A percentile compares a stretch with the other conserved stretches of the same genome.
Evolutionary conservation across 2,797 vertebrate genomes (phyloP).

Genomic region (Sebastes hubbsi): DNA sequence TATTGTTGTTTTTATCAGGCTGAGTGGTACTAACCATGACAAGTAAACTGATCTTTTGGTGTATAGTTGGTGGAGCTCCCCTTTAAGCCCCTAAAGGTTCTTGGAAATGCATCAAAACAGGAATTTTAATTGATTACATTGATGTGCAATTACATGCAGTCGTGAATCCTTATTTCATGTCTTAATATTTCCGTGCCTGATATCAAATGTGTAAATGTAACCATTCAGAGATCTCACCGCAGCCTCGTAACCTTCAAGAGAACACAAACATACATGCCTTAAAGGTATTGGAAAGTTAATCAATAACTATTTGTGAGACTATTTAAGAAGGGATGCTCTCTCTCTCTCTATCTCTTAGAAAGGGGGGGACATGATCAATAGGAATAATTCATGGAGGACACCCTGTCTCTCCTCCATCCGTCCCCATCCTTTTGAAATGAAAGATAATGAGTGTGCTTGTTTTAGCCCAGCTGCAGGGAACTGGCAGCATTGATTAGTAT

Average conservation of each 20-base stretch:
- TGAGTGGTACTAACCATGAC: background rate
- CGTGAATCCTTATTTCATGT: background rate
- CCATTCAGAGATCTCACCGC: background rate
- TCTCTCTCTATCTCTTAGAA: background rate
- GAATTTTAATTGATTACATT: background rate
- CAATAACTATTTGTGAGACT: constrained; percentile 12
- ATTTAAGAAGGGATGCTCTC: constrained; percentile 5
- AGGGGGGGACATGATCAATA: constrained; percentile 64
- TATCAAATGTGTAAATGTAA: background rate
- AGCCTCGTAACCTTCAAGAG: background rate
- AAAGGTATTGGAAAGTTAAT: background rate
- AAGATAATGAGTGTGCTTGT: constrained; percentile 81
- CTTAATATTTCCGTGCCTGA: background rate
- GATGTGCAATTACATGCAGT: background rate
- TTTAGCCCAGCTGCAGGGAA: constrained; percentile 76
- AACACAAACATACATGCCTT: background rate
- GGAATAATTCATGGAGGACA: constrained; percentile 79
- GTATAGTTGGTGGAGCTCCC: background rate
- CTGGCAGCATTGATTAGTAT: constrained; percentile 70
- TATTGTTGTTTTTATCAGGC: background rate
- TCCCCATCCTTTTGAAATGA: constrained; percentile 73
- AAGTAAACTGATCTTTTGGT: background rate
- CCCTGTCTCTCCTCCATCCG: constrained; percentile 51
- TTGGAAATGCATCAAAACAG: background rate
- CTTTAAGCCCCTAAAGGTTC: background rate